Percentiles rank a stretch among this genome's conserved stretches.
Evolutionary conservation across 2,113 vertebrate species (phyloP).

Genomic region (Apistogramma diplotaenia): DNA sequence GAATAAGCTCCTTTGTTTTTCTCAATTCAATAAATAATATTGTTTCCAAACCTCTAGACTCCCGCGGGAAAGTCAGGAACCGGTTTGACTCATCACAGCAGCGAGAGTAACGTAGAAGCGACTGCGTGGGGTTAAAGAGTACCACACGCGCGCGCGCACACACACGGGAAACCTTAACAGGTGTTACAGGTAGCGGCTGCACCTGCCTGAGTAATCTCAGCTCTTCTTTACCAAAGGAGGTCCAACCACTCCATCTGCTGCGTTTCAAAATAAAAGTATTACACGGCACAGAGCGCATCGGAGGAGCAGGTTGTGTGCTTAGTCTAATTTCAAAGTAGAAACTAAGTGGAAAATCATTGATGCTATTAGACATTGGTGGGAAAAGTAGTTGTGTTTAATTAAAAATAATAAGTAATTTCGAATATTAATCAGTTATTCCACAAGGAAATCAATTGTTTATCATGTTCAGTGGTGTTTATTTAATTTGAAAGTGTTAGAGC

Average conservation of each 20-base stretch:
- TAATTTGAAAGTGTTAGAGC: not conserved
- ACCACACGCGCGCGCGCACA: too few species aligned
- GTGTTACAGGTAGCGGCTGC: not conserved
- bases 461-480: not conserved
- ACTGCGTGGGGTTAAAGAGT: not conserved
- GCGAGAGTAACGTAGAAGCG: not conserved
- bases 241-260: conserved; percentile 31
- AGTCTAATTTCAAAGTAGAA: too few species aligned
- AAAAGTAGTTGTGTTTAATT: too few species aligned
- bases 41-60: too few species aligned
- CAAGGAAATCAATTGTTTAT: not conserved
- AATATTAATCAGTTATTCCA: not conserved
- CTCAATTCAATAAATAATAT: too few species aligned
- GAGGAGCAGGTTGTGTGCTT: not conserved
- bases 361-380: too few species aligned
- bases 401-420: too few species aligned
- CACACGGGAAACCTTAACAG: not conserved
- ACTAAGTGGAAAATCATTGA: too few species aligned
- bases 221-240: not conserved
- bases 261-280: conserved; percentile 20
- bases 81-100: not conserved
- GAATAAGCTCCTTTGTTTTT: not conserved
- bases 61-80: not conserved
- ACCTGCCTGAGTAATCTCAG: not conserved
- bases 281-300: not conserved